These are phyloP conservation scores for Notechis scutatus DNA, from an alignment of 2,113 vertebrate species.

Conservation along the genomic window DNA sequence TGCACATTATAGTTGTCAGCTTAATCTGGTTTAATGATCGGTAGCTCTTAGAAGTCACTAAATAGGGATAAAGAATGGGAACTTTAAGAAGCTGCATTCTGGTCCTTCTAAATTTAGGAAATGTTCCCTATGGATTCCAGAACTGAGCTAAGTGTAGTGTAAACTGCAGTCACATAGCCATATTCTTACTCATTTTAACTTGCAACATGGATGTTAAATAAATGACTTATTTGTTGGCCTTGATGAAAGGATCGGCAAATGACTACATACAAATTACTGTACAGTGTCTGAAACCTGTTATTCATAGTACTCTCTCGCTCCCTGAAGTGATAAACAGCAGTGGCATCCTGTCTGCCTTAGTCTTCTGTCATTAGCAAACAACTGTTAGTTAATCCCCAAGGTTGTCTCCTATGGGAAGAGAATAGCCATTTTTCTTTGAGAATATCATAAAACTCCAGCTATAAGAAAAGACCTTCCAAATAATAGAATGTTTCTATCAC, in stretches of 20 bases:
- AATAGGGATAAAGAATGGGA: accelerated
- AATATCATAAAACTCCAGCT: slow-evolving; percentile 29
- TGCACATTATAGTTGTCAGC: accelerated
- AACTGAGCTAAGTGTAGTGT: background rate
- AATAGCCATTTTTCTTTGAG: slow-evolving; percentile 32
- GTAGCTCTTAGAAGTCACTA: background rate
- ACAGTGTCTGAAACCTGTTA: slow-evolving; percentile 11
- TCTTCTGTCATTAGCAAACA: slow-evolving; percentile 36
- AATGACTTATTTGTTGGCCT: background rate
- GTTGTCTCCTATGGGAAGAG: background rate
- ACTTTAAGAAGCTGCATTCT: accelerated
- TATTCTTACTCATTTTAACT: background rate
- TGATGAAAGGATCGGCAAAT: background rate
- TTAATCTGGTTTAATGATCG: background rate
- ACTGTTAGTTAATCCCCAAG: slow-evolving; percentile 46
- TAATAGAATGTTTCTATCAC: background rate
- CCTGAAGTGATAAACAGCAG: slow-evolving; percentile 30
- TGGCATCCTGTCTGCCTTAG: slow-evolving; percentile 8
- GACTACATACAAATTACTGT: background rate
- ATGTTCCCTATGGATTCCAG: background rate
- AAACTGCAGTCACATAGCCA: background rate
- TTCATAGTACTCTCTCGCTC: slow-evolving; percentile 5
- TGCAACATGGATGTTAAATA: background rate
- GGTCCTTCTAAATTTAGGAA: background rate
- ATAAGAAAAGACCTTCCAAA: accelerated